Base-by-base conservation (phyloP, 2,113 vertebrate species). In the Heterocephalus glaber region DNA sequence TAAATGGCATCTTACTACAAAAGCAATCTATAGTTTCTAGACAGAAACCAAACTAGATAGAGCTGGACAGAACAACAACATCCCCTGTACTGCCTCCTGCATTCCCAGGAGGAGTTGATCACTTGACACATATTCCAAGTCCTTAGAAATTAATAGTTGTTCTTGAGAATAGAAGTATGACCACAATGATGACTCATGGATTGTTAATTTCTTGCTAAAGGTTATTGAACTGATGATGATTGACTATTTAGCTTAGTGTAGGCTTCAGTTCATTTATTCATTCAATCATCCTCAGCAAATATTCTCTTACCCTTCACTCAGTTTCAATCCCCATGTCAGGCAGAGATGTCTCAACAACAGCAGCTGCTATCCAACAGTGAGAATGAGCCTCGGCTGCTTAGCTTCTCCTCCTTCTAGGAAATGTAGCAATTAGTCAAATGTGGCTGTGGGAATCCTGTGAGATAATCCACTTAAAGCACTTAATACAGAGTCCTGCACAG, bases 161-260 rank as follows among this genome's bases (percentile, higher is more conserved):
- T 44, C 65, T 92, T 89, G 72, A 92, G 19, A 60, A 52, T 17
- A 58, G 47, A 86, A 54, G 26, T n/a, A 5, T 14, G 30, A 81
- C 33, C 63, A 74, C 65, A 83, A 1, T 28, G 47, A 28, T n/a
- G 11, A 52, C 63, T 76, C 70, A n/a, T 28, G 41, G 26, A 30
- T 9, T 63, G 30, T 60, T 90, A 47, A 87, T 88, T 90, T 93
- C 83, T 56, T 47, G 68, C 92, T 66, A 44, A 95, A 22, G 19
- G 44, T 44, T 85, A 44, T 33, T 66, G 54, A 54, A 81, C 52
- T 58, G 72, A 86, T 11, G 22, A 12, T 26, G 17, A 24, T 5
- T 10, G 58, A 54, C 44, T 74, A 35, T n/a, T 56, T 63, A 30
- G 38, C 19, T 30, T 65, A 28, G 24, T 30, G 54, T 17, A 24